A percentile compares a stretch with the other conserved stretches of the same genome.
These are phyloP conservation scores for Hycleus cichorii DNA, from an alignment of 1,140 invertebrate species.

Conservation along the genomic window DNA sequence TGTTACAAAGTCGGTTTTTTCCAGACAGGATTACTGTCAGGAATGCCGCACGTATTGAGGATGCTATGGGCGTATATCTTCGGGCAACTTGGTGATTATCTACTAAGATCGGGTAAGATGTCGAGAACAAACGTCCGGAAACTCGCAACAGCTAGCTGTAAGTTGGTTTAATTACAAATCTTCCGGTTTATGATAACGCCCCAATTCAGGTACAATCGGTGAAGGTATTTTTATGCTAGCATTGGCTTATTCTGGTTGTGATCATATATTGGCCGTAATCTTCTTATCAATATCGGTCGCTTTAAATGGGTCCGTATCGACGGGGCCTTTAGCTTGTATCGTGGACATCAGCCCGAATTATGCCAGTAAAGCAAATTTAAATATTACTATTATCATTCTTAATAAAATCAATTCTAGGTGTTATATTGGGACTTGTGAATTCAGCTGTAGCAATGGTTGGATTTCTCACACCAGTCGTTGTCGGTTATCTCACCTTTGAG, in stretches of 20 bases:
- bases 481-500: constrained; percentile 31
- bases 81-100: constrained; percentile 53
- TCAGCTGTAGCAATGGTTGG: constrained; percentile 29
- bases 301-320: constrained; percentile 57
- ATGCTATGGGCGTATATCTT: constrained; percentile 55
- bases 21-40: constrained; percentile 58
- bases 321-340: constrained; percentile 53
- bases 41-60: constrained; percentile 56
- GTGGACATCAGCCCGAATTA: constrained; percentile 64
- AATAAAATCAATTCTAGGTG: constrained; percentile 26
- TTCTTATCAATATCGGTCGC: constrained; percentile 55
- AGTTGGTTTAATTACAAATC: constrained; percentile 30
- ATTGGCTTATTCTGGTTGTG: constrained; percentile 55
- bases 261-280: constrained; percentile 50
- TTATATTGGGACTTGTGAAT: constrained; percentile 30
- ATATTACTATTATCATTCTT: not conserved
- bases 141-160: constrained; percentile 52
- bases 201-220: constrained; percentile 29
- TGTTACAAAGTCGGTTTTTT: constrained; percentile 16
- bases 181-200: not conserved
- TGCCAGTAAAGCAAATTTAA: constrained; percentile 44
- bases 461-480: constrained; percentile 32
- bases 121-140: constrained; percentile 56
- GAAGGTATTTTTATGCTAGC: constrained; percentile 49
- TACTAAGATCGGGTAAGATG: constrained; percentile 50